phyloP scores from a whole-genome alignment of 2,113 vertebrate species.

The Halichoerus grypus region DNA sequence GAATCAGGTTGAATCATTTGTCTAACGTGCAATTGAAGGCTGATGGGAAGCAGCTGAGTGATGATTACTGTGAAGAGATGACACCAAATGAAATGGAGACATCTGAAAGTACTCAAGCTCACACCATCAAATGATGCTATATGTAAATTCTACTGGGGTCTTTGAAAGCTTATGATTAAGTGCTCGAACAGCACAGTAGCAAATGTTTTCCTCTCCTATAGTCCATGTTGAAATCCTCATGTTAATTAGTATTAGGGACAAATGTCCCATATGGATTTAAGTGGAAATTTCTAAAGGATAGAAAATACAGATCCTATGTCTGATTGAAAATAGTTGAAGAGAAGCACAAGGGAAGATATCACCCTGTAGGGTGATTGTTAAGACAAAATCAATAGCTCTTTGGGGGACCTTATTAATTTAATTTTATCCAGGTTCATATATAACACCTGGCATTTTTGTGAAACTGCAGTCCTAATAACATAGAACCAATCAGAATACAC shows the following conservation, averaged over 20 bases:
- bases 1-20: background rate
- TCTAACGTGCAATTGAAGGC: background rate
- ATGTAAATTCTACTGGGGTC: slow-evolving; percentile 32
- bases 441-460: slow-evolving; percentile 8
- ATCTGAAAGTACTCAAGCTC: slow-evolving; percentile 70
- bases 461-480: background rate
- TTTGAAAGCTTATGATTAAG: slow-evolving; percentile 68
- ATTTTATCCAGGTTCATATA: slow-evolving; percentile 39
- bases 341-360: slow-evolving; percentile 18
- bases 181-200: slow-evolving; percentile 66
- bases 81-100: slow-evolving; percentile 66
- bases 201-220: slow-evolving; percentile 17
- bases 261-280: slow-evolving; percentile 74
- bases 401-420: slow-evolving; percentile 32
- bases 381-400: background rate
- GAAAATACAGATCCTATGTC: slow-evolving; percentile 27
- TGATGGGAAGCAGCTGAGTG: slow-evolving; percentile 69
- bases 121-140: background rate
- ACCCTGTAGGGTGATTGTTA: background rate
- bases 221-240: slow-evolving; percentile 68
- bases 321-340: slow-evolving; percentile 45
- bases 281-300: slow-evolving; percentile 68
- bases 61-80: slow-evolving; percentile 15
- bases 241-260: slow-evolving; percentile 63
- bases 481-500: background rate